A percentile compares a stretch with the other conserved stretches of the same genome.
Conservation (phyloP, 2,113 vertebrate genomes). For the Glaucidium brasilianum region DNA sequence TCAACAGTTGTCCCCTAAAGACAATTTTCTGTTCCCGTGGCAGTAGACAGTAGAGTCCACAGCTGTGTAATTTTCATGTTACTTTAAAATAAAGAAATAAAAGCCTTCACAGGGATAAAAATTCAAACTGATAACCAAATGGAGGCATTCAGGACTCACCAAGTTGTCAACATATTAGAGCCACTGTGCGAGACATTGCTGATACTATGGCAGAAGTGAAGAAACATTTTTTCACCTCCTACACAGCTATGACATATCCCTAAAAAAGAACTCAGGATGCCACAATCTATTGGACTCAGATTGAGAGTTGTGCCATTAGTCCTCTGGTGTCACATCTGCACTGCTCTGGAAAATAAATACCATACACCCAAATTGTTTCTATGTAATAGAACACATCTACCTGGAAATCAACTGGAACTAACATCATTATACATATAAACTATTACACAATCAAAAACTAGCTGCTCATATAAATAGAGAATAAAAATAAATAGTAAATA, state of each 20-base stretch:
- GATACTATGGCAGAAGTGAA: slow-evolving; percentile 46
- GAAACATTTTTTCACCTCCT: slow-evolving; percentile 56
- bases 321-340: neutral
- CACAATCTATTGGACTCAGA: slow-evolving; percentile 31
- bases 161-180: slow-evolving; percentile 30
- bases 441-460: neutral
- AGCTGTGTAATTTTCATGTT: neutral
- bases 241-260: slow-evolving; percentile 29
- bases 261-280: slow-evolving; percentile 14
- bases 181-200: slow-evolving; percentile 46
- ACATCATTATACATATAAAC: neutral
- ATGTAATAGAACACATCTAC: neutral
- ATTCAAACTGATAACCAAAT: neutral
- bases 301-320: neutral
- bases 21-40: neutral
- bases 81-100: neutral
- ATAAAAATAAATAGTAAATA: neutral
- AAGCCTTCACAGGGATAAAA: neutral
- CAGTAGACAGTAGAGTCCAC: neutral
- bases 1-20: neutral
- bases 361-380: neutral
- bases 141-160: neutral
- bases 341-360: neutral
- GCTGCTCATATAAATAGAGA: neutral
- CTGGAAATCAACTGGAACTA: neutral